A percentile compares a stretch with the other conserved stretches of the same genome.
phyloP scores from a whole-genome alignment of 2,797 vertebrate species.

The Somateria mollissima region DNA sequence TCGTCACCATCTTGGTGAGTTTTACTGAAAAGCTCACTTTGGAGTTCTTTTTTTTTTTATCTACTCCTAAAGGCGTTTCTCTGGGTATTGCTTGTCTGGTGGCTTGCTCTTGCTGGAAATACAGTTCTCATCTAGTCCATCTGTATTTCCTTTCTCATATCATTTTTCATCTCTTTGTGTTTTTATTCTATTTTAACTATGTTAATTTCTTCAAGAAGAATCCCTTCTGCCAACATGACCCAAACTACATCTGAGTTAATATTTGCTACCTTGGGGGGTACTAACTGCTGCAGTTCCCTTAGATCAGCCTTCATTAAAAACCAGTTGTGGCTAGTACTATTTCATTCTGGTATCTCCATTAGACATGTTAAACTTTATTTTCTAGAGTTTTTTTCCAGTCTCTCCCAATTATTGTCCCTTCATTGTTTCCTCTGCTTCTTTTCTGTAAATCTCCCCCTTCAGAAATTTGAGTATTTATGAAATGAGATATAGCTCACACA shows the following conservation, averaged over 20 bases:
- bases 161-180: not conserved
- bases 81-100: not conserved
- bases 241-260: not conserved
- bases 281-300: not conserved
- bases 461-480: not conserved
- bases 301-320: not conserved
- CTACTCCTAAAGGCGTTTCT: not conserved
- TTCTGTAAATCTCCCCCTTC: not conserved
- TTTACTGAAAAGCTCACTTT: constrained; percentile 1
- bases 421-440: not conserved
- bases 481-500: not conserved
- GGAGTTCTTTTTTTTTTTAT: not conserved
- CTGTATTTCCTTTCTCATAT: not conserved
- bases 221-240: not conserved
- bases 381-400: not conserved
- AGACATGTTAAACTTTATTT: not conserved
- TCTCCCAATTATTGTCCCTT: not conserved
- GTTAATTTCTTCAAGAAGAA: not conserved
- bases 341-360: not conserved
- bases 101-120: not conserved
- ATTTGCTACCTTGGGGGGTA: not conserved
- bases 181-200: not conserved
- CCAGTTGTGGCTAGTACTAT: not conserved
- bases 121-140: not conserved
- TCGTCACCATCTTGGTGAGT: not conserved